phyloP scores from a whole-genome alignment of 2,113 vertebrate genomes.

The Rana temporaria region DNA sequence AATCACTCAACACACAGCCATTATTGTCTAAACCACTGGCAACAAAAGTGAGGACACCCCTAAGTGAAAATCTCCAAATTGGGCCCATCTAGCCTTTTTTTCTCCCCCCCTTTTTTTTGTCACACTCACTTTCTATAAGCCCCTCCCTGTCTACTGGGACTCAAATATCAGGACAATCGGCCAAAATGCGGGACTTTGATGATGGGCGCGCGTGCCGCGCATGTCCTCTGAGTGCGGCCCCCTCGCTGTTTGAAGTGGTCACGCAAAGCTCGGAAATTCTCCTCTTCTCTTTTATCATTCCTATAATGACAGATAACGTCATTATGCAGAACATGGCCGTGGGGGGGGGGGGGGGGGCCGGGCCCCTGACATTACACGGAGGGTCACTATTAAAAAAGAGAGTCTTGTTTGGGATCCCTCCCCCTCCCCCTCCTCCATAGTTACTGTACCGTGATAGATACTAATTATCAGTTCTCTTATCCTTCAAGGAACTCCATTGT shows the following conservation, averaged over 20 bases:
- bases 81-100: too few relatives aligned
- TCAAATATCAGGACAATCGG: too few relatives aligned
- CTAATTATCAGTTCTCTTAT: neutral
- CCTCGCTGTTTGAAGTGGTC: neutral
- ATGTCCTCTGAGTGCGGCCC: neutral
- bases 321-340: neutral
- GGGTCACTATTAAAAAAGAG: conserved; percentile 20
- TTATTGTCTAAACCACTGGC: too few relatives aligned
- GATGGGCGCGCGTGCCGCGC: neutral
- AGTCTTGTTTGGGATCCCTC: conserved; percentile 11
- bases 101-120: too few relatives aligned
- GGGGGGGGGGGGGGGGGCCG: too few relatives aligned
- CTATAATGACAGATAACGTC: conserved; percentile 26
- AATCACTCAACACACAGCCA: too few relatives aligned
- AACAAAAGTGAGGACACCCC: too few relatives aligned
- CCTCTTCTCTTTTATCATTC: conserved; percentile 25
- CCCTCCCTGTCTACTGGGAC: too few relatives aligned
- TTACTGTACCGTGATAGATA: neutral
- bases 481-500: too few relatives aligned
- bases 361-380: conserved; percentile 10
- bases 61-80: too few relatives aligned
- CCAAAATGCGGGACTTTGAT: neutral
- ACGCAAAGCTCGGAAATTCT: conserved; percentile 34
- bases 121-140: too few relatives aligned
- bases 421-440: neutral